Conservation (phyloP, 2,797 vertebrate species). For the Sebastes iracundus region DNA sequence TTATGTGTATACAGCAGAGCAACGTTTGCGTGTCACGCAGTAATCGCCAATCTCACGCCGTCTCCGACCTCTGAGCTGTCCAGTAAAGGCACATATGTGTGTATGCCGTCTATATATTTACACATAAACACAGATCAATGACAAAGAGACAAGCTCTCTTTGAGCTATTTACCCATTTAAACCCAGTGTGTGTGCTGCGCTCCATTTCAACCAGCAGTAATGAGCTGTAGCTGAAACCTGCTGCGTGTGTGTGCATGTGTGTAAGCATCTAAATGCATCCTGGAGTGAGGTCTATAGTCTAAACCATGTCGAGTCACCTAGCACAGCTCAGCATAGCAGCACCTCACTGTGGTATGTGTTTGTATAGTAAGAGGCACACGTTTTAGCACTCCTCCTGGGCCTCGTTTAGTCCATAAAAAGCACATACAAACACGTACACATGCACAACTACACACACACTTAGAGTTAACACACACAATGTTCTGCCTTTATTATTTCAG, state of each 20-base stretch:
- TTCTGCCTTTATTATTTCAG: conserved; percentile 17
- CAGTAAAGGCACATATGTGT: background rate
- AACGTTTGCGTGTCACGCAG: background rate
- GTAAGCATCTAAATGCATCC: conserved; percentile 39
- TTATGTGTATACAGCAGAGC: conserved; percentile 31
- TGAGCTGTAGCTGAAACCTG: conserved; percentile 72
- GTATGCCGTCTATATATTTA: background rate
- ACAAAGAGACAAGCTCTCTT: conserved; percentile 34
- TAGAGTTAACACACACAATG: background rate
- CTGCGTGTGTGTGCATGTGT: conserved; percentile 39
- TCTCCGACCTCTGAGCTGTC: conserved; percentile 27
- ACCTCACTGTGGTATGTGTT: conserved; percentile 44
- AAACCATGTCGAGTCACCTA: conserved; percentile 57
- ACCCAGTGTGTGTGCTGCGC: conserved; percentile 61
- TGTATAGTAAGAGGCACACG: conserved; percentile 4
- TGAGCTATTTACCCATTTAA: conserved; percentile 69
- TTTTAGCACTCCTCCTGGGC: conserved; percentile 25
- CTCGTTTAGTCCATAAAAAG: conserved; percentile 33
- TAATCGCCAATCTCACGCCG: conserved; percentile 24
- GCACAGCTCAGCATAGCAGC: conserved; percentile 48
- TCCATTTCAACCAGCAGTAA: conserved; percentile 75
- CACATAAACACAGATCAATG: conserved; percentile 17
- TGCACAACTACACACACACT: background rate
- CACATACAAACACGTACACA: background rate
- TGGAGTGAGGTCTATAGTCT: conserved; percentile 54